Conservation (phyloP, 2,797 vertebrate species). For the Catostomus latipinnis region DNA sequence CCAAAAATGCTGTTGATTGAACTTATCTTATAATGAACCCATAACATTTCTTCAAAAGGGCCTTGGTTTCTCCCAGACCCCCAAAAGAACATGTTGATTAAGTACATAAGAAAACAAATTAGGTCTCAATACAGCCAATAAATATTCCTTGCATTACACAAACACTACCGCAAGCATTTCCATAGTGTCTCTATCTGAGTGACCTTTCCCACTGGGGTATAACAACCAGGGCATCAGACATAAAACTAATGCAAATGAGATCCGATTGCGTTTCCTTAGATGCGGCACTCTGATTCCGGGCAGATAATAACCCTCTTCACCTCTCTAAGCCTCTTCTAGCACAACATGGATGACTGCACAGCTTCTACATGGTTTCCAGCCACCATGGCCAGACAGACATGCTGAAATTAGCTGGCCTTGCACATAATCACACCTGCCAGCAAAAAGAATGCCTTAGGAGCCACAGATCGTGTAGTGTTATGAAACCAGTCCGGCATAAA, state of each 20-base stretch:
- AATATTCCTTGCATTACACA: conserved; percentile 13
- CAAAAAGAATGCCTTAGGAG: neutral
- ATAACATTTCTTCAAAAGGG: too few relatives aligned
- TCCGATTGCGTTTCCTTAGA: conserved; percentile 10
- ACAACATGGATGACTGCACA: conserved; percentile 41
- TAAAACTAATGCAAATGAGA: conserved; percentile 26
- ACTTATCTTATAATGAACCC: too few relatives aligned
- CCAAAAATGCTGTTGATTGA: too few relatives aligned
- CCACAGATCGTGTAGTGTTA: neutral
- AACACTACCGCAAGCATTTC: conserved; percentile 8
- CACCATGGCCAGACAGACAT: conserved; percentile 15
- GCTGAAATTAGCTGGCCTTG: conserved; percentile 21
- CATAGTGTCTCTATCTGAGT: neutral
- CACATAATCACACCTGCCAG: conserved; percentile 17
- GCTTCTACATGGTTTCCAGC: conserved; percentile 36
- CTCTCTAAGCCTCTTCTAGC: conserved; percentile 18
- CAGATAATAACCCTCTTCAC: conserved; percentile 25
- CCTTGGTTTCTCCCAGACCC: too few relatives aligned
- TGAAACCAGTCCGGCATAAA: neutral
- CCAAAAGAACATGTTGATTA: too few relatives aligned
- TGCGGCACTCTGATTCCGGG: neutral
- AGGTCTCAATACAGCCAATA: neutral
- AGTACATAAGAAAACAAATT: neutral
- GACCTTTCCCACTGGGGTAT: conserved; percentile 15
- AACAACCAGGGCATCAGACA: neutral